Conservation (phyloP, 2,797 vertebrate species). For the Danionella dracula region DNA sequence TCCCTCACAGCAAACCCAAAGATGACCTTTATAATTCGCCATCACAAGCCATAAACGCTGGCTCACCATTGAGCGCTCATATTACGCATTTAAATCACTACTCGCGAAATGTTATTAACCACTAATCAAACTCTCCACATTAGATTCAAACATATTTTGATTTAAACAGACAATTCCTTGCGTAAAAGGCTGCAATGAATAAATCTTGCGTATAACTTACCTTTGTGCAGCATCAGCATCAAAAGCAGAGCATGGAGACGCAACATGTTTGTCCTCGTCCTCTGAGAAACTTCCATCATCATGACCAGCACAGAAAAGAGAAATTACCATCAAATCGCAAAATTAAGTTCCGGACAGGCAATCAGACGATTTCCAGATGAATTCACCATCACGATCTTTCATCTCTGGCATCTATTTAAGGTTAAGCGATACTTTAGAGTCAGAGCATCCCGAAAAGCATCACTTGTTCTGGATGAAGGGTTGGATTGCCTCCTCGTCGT, state of each 20-base stretch:
- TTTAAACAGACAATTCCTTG: no score
- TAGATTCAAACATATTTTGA: no score
- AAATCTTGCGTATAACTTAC: slow-evolving; percentile 54
- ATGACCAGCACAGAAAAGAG: not conserved
- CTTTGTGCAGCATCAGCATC: slow-evolving; percentile 61
- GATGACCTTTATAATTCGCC: no score
- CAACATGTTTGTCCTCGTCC: slow-evolving; percentile 69
- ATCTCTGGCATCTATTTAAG: not conserved
- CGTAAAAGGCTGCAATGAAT: no score
- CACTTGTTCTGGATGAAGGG: no score
- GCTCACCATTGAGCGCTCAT: no score
- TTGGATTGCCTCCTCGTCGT: not conserved
- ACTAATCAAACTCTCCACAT: no score
- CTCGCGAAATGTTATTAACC: no score
- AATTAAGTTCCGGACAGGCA: slow-evolving; percentile 25
- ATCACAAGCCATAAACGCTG: no score
- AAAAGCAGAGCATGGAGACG: slow-evolving; percentile 58
- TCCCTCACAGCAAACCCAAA: no score
- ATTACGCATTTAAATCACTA: no score
- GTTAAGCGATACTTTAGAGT: not conserved
- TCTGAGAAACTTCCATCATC: slow-evolving; percentile 42
- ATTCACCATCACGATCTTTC: not conserved
- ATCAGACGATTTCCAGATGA: not conserved
- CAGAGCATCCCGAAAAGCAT: slow-evolving; percentile 2
- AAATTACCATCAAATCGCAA: slow-evolving; percentile 22